phyloP scores from a whole-genome alignment of 2,113 vertebrate genomes.

The Rhynchomys soricoides region DNA sequence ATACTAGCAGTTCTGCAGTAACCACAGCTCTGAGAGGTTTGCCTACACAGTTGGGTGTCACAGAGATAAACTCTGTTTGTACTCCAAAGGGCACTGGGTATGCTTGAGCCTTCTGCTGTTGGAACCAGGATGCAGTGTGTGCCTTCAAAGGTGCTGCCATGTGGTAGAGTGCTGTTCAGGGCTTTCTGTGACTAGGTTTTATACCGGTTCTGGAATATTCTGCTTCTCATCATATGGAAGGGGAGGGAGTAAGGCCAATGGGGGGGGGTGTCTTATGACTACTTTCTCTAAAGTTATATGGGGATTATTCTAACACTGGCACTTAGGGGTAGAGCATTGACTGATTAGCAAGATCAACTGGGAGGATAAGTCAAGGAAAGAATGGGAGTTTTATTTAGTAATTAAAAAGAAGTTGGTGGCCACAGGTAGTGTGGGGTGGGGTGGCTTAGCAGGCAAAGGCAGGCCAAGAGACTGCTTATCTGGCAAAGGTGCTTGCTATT shows the following conservation, averaged over 20 bases:
- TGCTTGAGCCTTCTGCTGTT: background rate
- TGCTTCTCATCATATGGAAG: background rate
- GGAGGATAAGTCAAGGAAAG: background rate
- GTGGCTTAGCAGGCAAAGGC: background rate
- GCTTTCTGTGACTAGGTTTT: background rate
- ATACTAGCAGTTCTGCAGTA: background rate
- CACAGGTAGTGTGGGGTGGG: background rate
- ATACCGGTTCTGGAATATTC: background rate
- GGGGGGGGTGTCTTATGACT: too few relatives aligned
- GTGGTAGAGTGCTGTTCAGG: background rate
- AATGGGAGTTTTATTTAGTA: background rate
- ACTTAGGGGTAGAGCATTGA: background rate
- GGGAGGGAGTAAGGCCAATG: background rate
- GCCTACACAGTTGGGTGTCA: rapidly evolving
- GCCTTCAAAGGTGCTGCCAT: background rate
- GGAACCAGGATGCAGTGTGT: background rate
- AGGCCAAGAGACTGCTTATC: background rate
- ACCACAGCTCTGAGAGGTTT: background rate
- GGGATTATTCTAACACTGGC: background rate
- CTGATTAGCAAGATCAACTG: background rate
- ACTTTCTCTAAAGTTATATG: background rate
- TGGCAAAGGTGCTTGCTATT: background rate
- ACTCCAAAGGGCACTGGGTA: background rate
- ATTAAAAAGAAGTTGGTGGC: background rate
- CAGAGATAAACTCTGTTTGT: background rate